phyloP scores from a whole-genome alignment of 2,113 vertebrate species.

The Indicator maculatus region DNA sequence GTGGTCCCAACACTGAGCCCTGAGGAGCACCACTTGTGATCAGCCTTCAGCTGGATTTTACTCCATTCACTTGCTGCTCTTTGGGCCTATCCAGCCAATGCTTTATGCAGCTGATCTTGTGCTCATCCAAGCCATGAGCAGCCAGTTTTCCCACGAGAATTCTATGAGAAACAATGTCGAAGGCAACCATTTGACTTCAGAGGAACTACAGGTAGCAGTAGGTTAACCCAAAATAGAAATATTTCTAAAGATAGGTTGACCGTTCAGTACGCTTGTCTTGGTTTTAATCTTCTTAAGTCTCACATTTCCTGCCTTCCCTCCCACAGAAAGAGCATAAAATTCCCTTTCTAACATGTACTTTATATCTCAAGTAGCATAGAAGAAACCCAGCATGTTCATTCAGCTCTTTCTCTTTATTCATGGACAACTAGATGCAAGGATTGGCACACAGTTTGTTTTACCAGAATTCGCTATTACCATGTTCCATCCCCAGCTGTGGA shows the following conservation, averaged over 20 bases:
- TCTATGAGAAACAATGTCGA: too few species aligned
- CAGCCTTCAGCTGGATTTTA: too few species aligned
- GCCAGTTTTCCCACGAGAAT: too few species aligned
- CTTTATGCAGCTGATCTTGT: too few species aligned
- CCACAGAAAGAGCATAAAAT: rapidly evolving
- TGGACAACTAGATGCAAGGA: not conserved
- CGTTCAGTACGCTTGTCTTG: not conserved
- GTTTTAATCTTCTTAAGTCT: not conserved
- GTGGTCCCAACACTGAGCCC: too few species aligned
- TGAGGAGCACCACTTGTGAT: too few species aligned
- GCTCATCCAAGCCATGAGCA: too few species aligned
- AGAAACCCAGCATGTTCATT: not conserved
- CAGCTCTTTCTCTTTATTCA: not conserved
- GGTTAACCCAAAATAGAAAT: not conserved
- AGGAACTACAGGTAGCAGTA: not conserved
- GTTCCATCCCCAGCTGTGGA: not conserved
- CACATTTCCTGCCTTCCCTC: not conserved
- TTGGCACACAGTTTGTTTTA: not conserved
- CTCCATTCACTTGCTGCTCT: too few species aligned
- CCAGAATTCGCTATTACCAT: not conserved
- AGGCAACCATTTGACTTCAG: not conserved
- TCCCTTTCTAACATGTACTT: rapidly evolving
- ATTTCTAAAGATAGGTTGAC: not conserved
- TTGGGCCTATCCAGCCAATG: too few species aligned
- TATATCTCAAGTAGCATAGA: not conserved